A percentile compares a stretch with the other conserved stretches of the same genome.
Evolutionary conservation across 2,113 vertebrate genomes (phyloP).

Genomic region (Perognathus longimembris): DNA sequence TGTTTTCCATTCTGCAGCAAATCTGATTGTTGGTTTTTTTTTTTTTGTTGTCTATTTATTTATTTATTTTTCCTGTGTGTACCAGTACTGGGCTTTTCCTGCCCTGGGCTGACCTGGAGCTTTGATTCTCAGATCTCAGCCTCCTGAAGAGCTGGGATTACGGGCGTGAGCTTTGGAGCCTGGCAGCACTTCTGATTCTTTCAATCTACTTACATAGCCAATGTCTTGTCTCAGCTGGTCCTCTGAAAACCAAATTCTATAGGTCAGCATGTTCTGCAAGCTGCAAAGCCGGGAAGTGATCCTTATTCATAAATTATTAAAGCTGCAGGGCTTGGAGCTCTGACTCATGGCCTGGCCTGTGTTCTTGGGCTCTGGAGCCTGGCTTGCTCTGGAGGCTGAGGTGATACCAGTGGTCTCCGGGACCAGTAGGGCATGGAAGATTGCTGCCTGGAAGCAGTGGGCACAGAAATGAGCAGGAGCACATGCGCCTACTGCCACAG

Average conservation of each 20-base stretch:
- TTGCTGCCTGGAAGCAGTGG: neutral
- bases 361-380: neutral
- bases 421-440: neutral
- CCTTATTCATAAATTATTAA: neutral
- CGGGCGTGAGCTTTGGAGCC: too few species aligned
- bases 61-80: too few species aligned
- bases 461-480: neutral
- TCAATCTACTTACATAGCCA: neutral
- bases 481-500: accelerated
- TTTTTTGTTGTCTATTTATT: too few species aligned
- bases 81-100: too few species aligned
- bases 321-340: neutral
- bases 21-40: too few species aligned
- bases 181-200: neutral
- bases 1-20: neutral
- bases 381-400: neutral
- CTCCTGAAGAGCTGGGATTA: too few species aligned
- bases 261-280: neutral
- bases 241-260: neutral
- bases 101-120: too few species aligned
- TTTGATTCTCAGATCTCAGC: too few species aligned
- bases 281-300: neutral
- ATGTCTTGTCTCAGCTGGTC: neutral
- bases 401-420: neutral
- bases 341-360: slow-evolving; percentile 1